Conservation (phyloP, 2,797 vertebrate genomes). For the Enteromius afrohamiltoni region DNA sequence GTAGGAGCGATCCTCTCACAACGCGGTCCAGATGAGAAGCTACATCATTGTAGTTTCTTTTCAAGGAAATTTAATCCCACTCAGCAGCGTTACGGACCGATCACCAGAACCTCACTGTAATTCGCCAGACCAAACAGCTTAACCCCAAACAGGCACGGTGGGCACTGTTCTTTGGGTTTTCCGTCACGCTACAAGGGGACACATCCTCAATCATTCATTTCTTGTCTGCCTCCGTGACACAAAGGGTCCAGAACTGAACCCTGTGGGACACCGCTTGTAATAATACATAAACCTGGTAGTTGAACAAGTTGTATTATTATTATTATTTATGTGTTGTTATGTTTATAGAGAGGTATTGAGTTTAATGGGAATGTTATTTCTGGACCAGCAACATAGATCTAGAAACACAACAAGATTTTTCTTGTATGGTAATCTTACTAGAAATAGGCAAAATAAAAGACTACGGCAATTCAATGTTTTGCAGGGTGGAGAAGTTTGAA, state of each 20-base stretch:
- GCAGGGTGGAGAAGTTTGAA: constrained; percentile 31
- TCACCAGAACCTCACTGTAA: too few relatives aligned
- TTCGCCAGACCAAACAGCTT: too few relatives aligned
- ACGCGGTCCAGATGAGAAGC: too few relatives aligned
- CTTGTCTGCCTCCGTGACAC: too few relatives aligned
- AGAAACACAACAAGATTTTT: background rate
- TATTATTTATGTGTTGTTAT: background rate
- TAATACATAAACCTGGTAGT: background rate
- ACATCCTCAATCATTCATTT: too few relatives aligned
- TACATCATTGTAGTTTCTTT: too few relatives aligned
- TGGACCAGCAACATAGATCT: background rate
- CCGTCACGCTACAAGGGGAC: too few relatives aligned
- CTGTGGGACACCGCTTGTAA: background rate
- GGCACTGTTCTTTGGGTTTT: too few relatives aligned
- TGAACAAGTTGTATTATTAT: background rate
- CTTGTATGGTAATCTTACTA: background rate
- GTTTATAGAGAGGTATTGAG: background rate
- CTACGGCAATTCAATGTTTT: constrained; percentile 15
- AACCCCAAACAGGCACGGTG: too few relatives aligned
- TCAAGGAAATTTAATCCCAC: too few relatives aligned
- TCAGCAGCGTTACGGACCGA: too few relatives aligned
- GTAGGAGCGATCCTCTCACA: too few relatives aligned
- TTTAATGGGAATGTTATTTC: background rate
- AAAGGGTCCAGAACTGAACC: background rate
- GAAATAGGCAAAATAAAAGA: constrained; percentile 25